Evolutionary conservation across 2,797 vertebrate genomes (phyloP).

Genomic region (Cephalopachus bancanus): DNA sequence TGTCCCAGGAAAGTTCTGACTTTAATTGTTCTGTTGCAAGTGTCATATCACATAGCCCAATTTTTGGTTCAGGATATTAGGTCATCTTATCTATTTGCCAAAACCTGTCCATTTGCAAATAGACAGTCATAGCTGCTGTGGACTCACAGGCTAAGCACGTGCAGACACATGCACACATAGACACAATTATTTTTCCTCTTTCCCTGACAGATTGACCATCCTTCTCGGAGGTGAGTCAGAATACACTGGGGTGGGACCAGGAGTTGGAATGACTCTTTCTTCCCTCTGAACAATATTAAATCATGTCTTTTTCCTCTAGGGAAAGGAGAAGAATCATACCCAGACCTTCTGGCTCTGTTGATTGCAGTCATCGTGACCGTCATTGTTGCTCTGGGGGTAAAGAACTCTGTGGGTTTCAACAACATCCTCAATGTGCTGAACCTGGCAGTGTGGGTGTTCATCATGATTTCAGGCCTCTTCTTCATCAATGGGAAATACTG

Average conservation of each 20-base stretch:
- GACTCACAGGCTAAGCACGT: background rate
- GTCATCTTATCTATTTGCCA: background rate
- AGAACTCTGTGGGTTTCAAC: slow-evolving; percentile 97
- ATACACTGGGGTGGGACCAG: too few species aligned
- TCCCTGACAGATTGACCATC: background rate
- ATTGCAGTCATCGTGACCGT: slow-evolving; percentile 95
- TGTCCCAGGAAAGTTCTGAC: background rate
- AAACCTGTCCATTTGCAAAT: background rate
- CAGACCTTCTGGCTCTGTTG: slow-evolving; percentile 95
- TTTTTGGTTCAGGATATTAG: background rate
- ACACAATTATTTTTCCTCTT: background rate
- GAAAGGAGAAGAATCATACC: slow-evolving; percentile 97
- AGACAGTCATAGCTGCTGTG: background rate
- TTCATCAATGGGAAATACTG: slow-evolving; percentile 95
- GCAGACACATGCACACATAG: background rate
- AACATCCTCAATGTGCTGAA: slow-evolving; percentile 96
- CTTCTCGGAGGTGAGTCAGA: background rate
- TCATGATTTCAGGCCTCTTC: slow-evolving; percentile 96
- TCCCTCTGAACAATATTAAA: slow-evolving; percentile 19
- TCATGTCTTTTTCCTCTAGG: slow-evolving; percentile 87
- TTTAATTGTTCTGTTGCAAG: background rate
- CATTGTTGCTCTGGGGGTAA: slow-evolving; percentile 94
- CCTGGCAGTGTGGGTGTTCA: slow-evolving; percentile 96
- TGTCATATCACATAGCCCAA: background rate
- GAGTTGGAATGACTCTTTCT: background rate